Conservation (phyloP, 2,113 vertebrate species). For the Athene noctua region DNA sequence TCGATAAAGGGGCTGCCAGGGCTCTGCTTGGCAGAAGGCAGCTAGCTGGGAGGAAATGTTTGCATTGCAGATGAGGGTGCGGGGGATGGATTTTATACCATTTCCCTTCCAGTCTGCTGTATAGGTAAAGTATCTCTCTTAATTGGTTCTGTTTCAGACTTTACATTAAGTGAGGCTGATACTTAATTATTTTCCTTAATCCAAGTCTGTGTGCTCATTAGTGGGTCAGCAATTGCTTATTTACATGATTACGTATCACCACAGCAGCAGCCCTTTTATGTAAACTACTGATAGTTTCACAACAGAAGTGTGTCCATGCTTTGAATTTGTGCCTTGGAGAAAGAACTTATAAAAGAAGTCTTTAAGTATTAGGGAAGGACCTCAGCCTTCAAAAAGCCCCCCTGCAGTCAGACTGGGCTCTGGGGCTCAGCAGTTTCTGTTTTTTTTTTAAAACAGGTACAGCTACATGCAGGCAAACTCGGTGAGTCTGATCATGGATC, state of each 20-base stretch:
- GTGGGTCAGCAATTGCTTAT: constrained; percentile 10
- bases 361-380: neutral
- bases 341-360: neutral
- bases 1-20: constrained; percentile 2
- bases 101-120: neutral
- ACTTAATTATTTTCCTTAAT: neutral
- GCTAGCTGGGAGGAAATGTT: neutral
- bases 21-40: constrained; percentile 13
- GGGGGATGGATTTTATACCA: neutral
- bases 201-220: neutral
- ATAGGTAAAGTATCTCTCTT: neutral
- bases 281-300: neutral
- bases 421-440: neutral
- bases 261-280: neutral
- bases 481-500: neutral
- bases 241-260: constrained; percentile 8
- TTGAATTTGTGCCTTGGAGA: neutral
- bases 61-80: neutral
- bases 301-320: neutral
- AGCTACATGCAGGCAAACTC: neutral
- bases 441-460: neutral
- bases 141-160: neutral
- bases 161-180: neutral
- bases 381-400: neutral
- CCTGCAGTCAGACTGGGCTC: neutral